These are phyloP conservation scores for Chiloscyllium plagiosum DNA, from an alignment of 2,113 vertebrate species.

Conservation along the genomic window DNA sequence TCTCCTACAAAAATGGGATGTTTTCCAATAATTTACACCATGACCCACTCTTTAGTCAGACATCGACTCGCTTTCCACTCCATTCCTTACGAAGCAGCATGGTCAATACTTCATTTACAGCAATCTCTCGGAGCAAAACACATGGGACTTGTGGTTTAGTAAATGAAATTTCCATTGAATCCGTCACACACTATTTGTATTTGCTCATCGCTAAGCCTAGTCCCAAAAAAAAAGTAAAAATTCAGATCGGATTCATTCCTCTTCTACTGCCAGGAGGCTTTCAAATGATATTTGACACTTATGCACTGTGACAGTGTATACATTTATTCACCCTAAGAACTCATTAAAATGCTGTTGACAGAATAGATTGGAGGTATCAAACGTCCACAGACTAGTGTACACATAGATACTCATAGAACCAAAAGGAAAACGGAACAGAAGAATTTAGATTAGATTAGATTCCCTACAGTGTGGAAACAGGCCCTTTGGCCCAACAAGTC, in stretches of 20 bases:
- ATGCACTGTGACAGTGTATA: neutral
- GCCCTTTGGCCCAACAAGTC: too few species aligned
- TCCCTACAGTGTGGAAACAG: too few species aligned
- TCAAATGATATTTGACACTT: neutral
- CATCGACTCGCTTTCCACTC: neutral
- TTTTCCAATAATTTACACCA: neutral
- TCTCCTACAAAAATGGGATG: neutral
- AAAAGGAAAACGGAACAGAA: neutral
- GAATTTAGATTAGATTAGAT: too few species aligned
- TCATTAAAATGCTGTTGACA: neutral
- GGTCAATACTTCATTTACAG: neutral
- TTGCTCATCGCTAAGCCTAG: neutral
- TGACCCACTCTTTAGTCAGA: neutral
- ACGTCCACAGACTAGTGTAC: neutral
- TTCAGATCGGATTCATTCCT: neutral
- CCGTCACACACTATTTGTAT: neutral
- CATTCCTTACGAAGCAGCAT: neutral
- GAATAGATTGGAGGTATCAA: neutral
- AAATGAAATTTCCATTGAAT: neutral
- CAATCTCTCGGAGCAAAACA: neutral
- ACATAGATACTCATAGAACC: neutral
- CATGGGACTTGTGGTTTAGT: neutral
- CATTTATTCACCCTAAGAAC: neutral
- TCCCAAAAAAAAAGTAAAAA: neutral
- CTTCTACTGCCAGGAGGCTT: neutral